Percentiles rank a stretch among this genome's conserved stretches.
phyloP scores from a whole-genome alignment of 2,797 vertebrate species.

The Peromyscus eremicus region DNA sequence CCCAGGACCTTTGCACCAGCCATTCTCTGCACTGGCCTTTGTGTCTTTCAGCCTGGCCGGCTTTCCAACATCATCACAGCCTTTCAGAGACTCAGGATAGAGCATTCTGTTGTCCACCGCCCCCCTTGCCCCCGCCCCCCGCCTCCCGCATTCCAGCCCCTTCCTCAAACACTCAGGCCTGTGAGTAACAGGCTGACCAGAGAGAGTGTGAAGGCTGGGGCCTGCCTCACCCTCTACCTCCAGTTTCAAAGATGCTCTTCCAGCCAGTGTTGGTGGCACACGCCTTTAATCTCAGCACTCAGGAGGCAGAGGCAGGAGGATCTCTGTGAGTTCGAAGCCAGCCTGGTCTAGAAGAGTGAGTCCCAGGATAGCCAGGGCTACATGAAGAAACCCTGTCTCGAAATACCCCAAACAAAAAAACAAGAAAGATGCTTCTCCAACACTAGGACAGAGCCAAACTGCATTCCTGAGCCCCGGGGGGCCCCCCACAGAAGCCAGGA shows the following conservation, averaged over 20 bases:
- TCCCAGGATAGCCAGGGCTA: not conserved
- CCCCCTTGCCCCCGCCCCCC: too few relatives aligned
- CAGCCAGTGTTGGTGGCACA: not conserved
- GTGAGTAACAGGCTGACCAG: not conserved
- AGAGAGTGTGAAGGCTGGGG: not conserved
- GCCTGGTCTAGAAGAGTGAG: not conserved
- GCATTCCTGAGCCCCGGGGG: slow-evolving; percentile 40
- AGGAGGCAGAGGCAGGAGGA: not conserved
- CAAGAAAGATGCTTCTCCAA: not conserved
- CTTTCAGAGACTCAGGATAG: not conserved
- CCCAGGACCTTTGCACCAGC: not conserved
- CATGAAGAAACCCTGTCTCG: not conserved
- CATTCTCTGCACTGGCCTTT: not conserved
- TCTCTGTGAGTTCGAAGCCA: not conserved
- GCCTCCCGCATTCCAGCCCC: not conserved
- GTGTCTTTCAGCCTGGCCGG: not conserved
- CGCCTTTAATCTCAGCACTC: not conserved
- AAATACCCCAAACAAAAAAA: not conserved
- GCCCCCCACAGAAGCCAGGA: too few relatives aligned
- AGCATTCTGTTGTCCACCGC: too few relatives aligned
- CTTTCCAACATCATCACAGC: accelerated
- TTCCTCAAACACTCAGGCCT: not conserved
- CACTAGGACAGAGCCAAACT: not conserved
- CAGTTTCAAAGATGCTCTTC: not conserved
- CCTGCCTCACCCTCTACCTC: not conserved